phyloP scores from a whole-genome alignment of 2,797 vertebrate species.

The Eulemur coronatus region DNA sequence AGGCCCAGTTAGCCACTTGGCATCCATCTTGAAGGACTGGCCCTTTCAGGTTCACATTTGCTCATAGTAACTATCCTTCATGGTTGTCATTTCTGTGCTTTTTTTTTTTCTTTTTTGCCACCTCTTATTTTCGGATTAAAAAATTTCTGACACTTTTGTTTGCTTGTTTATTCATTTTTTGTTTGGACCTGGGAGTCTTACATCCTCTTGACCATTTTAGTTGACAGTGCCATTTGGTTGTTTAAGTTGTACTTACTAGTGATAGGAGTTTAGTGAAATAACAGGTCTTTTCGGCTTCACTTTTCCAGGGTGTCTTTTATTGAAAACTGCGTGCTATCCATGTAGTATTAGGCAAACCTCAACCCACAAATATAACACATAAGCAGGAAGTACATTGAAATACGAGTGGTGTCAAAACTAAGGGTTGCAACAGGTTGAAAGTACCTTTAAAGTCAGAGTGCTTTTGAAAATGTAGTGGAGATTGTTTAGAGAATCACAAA shows the following conservation, averaged over 20 bases:
- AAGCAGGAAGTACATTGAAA: neutral
- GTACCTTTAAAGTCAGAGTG: neutral
- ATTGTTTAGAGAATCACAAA: neutral
- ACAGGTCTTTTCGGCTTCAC: neutral
- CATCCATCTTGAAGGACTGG: neutral
- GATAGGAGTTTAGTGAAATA: neutral
- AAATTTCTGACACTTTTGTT: neutral
- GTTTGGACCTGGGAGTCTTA: neutral
- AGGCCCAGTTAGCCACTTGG: neutral
- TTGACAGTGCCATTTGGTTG: neutral
- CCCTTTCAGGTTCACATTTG: neutral
- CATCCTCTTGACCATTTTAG: neutral
- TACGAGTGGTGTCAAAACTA: neutral
- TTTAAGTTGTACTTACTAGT: conserved; percentile 2
- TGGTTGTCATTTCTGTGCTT: neutral
- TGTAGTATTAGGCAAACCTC: neutral
- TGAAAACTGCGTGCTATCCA: neutral
- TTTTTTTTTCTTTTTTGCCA: neutral
- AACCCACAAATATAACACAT: neutral
- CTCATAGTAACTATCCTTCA: neutral
- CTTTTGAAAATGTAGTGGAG: neutral
- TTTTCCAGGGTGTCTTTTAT: neutral
- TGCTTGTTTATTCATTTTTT: neutral
- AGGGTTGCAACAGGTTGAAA: neutral
- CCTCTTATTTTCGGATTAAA: neutral